Evolutionary conservation across 2,797 vertebrate genomes (phyloP).

Genomic region (Synaphobranchus kaupii): DNA sequence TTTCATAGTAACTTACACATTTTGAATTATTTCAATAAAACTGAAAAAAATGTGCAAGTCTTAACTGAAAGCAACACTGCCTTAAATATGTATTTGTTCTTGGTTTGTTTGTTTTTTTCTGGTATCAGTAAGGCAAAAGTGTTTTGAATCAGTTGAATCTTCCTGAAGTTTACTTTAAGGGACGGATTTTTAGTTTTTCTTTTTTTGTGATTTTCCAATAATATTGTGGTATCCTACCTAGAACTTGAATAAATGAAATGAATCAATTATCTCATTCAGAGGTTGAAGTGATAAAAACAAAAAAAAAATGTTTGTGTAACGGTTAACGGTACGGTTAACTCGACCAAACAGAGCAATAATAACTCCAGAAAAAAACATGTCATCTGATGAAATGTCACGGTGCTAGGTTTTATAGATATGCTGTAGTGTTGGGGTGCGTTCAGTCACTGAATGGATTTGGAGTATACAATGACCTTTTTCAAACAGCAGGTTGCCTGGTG

Average conservation of each 20-base stretch:
- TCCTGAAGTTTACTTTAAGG: slow-evolving; percentile 43
- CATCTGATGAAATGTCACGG: slow-evolving; percentile 65
- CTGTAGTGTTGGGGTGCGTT: slow-evolving; percentile 54
- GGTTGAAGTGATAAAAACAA: slow-evolving; percentile 33
- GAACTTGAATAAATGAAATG: slow-evolving; percentile 57
- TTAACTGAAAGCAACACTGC: slow-evolving; percentile 64
- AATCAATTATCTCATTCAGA: slow-evolving; percentile 44
- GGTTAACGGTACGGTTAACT: slow-evolving; percentile 30
- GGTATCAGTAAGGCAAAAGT: slow-evolving; percentile 54
- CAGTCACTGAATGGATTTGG: slow-evolving; percentile 41
- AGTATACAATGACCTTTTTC: slow-evolving; percentile 43
- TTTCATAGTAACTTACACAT: slow-evolving; percentile 56
- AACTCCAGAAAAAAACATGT: slow-evolving; percentile 62
- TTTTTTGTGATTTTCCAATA: slow-evolving; percentile 36
- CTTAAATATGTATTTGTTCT: slow-evolving; percentile 69
- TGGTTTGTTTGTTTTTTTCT: slow-evolving; percentile 59
- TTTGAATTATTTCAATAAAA: slow-evolving; percentile 27
- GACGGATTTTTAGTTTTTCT: slow-evolving; percentile 19
- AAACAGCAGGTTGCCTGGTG: slow-evolving; percentile 42
- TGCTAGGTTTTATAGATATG: slow-evolving; percentile 66
- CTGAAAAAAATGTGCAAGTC: slow-evolving; percentile 42
- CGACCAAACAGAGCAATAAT: slow-evolving; percentile 80
- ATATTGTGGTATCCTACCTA: slow-evolving; percentile 46
- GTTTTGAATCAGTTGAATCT: slow-evolving; percentile 54
- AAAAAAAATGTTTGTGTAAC: slow-evolving; percentile 32